phyloP scores from a whole-genome alignment of 2,888 invertebrate species.

The Athripsodes cinereus region DNA sequence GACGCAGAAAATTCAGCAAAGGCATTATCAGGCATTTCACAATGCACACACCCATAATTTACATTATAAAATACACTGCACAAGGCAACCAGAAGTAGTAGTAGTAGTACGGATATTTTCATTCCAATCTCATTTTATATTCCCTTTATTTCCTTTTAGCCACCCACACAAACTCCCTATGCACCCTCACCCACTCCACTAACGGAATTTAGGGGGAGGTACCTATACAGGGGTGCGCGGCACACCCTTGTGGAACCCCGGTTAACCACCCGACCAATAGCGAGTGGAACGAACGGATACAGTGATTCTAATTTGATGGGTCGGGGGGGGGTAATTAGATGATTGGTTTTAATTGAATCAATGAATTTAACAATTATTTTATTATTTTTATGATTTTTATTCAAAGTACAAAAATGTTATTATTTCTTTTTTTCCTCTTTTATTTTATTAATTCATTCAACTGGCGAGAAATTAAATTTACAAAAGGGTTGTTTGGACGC shows the following conservation, averaged over 20 bases:
- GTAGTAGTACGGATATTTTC: slow-evolving; percentile 24
- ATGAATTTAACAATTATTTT: not conserved
- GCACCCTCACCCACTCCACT: slow-evolving; percentile 16
- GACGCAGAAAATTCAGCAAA: too few relatives aligned
- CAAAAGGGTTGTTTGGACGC: too few relatives aligned
- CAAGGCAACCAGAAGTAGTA: not conserved
- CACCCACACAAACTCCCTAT: slow-evolving; percentile 20
- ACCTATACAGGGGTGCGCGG: not conserved
- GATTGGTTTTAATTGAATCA: not conserved
- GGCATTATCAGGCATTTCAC: not conserved
- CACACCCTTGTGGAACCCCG: slow-evolving; percentile 5
- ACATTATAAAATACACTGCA: not conserved
- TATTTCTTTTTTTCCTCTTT: too few relatives aligned
- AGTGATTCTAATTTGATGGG: slow-evolving; percentile 1
- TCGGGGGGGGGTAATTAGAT: not conserved
- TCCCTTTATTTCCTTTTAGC: slow-evolving; percentile 28
- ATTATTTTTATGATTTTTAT: too few relatives aligned
- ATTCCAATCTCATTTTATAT: slow-evolving; percentile 29
- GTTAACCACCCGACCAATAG: slow-evolving; percentile 14
- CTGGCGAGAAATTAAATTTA: too few relatives aligned
- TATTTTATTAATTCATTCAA: too few relatives aligned
- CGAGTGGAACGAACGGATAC: slow-evolving; percentile 1
- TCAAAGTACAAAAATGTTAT: too few relatives aligned
- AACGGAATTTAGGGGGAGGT: not conserved
- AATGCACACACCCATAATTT: not conserved